Conservation (phyloP, 2,797 vertebrate species). For the Chanos chanos region DNA sequence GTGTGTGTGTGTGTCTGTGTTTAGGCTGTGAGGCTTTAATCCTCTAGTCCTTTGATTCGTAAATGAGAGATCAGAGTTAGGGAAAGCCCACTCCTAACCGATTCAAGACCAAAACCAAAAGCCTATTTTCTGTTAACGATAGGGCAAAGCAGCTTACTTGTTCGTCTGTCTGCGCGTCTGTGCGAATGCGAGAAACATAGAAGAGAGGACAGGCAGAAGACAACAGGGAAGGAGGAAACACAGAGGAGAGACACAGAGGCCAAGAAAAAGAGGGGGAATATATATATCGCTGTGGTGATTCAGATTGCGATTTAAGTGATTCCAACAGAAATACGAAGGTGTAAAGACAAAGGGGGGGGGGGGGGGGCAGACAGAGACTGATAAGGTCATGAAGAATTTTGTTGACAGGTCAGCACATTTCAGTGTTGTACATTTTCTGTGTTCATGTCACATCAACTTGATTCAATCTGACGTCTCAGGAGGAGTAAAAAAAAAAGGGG, state of each 20-base stretch:
- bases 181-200: too few species aligned
- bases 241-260: too few species aligned
- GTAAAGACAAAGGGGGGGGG: background rate
- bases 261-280: too few species aligned
- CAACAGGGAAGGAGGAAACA: too few species aligned
- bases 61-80: slow-evolving; percentile 66
- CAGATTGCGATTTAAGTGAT: background rate
- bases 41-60: too few species aligned
- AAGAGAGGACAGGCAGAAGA: too few species aligned
- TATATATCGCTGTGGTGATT: background rate
- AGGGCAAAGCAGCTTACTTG: slow-evolving; percentile 69
- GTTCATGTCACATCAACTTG: slow-evolving; percentile 6
- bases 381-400: background rate
- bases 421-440: slow-evolving; percentile 1
- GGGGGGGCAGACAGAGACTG: slow-evolving; percentile 40
- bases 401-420: slow-evolving; percentile 29
- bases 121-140: slow-evolving; percentile 78
- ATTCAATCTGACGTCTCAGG: slow-evolving; percentile 25
- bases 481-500: slow-evolving; percentile 10
- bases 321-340: too few species aligned
- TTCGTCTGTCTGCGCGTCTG: background rate
- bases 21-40: too few species aligned
- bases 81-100: slow-evolving; percentile 70
- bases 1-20: slow-evolving; percentile 1
- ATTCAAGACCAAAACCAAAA: slow-evolving; percentile 74